phyloP scores from a whole-genome alignment of 1,140 invertebrate species.

The Panagrolaimus sp. region DNA sequence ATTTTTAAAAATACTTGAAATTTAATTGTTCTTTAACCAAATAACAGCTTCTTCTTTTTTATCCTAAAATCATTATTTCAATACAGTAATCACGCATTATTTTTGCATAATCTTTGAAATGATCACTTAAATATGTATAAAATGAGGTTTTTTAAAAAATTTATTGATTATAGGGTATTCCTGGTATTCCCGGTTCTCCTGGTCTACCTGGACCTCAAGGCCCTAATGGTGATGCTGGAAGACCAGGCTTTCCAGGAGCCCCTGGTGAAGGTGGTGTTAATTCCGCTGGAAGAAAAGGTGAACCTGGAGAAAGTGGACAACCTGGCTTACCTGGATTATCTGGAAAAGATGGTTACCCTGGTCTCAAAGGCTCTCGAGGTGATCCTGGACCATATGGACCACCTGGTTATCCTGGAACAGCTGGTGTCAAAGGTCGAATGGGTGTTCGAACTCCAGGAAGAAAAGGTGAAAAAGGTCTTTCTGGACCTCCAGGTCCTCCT shows the following conservation, averaged over 20 bases:
- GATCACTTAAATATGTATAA: background rate
- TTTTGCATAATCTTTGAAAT: background rate
- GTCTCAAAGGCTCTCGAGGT: slow-evolving; percentile 54
- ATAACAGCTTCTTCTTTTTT: too few relatives aligned
- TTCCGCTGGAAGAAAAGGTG: slow-evolving; percentile 54
- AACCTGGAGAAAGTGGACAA: slow-evolving; percentile 40
- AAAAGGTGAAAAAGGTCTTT: slow-evolving; percentile 57
- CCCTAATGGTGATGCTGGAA: slow-evolving; percentile 36
- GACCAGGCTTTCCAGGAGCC: slow-evolving; percentile 41
- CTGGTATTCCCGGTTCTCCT: slow-evolving; percentile 47
- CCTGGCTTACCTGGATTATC: slow-evolving; percentile 45
- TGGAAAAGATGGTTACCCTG: slow-evolving; percentile 34
- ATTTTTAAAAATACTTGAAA: slow-evolving; percentile 12
- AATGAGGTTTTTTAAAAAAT: slow-evolving; percentile 7
- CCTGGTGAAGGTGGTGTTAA: slow-evolving; percentile 57
- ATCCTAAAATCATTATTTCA: too few relatives aligned
- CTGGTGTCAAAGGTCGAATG: slow-evolving; percentile 52
- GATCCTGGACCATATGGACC: slow-evolving; percentile 53
- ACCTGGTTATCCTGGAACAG: slow-evolving; percentile 53
- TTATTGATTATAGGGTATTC: slow-evolving; percentile 25
- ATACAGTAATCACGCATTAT: too few relatives aligned
- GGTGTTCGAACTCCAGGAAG: slow-evolving; percentile 54
- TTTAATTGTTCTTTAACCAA: too few relatives aligned
- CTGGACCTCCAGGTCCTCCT: slow-evolving; percentile 39
- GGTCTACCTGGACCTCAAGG: slow-evolving; percentile 44